Conservation (phyloP, 2,113 vertebrate species). For the Vanacampus margaritifer region DNA sequence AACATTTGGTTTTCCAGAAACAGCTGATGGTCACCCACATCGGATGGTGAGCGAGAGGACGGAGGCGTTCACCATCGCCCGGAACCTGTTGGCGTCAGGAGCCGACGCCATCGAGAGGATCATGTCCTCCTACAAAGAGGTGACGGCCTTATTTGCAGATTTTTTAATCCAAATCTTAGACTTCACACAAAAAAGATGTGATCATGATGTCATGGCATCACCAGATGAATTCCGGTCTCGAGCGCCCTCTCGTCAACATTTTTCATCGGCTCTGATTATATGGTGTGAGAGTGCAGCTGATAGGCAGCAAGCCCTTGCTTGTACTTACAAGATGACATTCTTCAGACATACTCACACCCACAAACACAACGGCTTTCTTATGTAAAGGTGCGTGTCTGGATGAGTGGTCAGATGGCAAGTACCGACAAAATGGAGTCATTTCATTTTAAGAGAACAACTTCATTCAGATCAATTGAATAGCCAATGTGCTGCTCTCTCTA, state of each 20-base stretch:
- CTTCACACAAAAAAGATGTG: background rate
- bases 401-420: slow-evolving; percentile 3
- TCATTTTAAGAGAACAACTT: background rate
- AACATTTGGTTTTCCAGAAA: slow-evolving; percentile 65
- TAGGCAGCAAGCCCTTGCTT: slow-evolving; percentile 33
- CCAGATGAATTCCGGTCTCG: no score
- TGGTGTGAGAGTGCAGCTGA: slow-evolving; percentile 6
- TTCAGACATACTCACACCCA: slow-evolving; percentile 21
- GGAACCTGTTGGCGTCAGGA: slow-evolving; percentile 90
- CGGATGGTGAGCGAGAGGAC: slow-evolving; percentile 94
- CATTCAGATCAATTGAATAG: background rate
- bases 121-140: slow-evolving; percentile 99
- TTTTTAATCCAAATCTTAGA: background rate
- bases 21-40: slow-evolving; percentile 86
- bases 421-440: background rate
- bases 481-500: no score
- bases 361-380: background rate
- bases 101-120: slow-evolving; percentile 98
- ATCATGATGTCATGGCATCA: background rate
- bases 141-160: slow-evolving; percentile 30
- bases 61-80: slow-evolving; percentile 95
- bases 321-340: slow-evolving; percentile 33
- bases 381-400: slow-evolving; percentile 8
- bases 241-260: background rate
- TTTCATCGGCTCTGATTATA: background rate